Base-by-base conservation (phyloP, 2,888 invertebrate species). In the Alentia gelatinosa region DNA sequence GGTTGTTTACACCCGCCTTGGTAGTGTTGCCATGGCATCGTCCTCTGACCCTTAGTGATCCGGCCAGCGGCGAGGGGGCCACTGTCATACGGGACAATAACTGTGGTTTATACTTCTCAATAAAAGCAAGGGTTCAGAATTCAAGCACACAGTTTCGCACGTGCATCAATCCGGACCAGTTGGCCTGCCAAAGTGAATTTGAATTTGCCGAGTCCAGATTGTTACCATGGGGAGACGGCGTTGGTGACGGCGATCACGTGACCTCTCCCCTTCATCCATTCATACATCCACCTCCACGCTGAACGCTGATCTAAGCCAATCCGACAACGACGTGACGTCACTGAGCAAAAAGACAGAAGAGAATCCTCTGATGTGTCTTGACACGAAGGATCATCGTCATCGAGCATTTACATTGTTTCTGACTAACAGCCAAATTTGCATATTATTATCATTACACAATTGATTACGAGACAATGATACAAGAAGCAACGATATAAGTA, bases 381-480 rank as follows among this genome's bases (percentile, higher is more conserved):
- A 19, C 15, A 1, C 19, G n/a, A 1, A 56, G 19, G 56, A 56
- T 19, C 23, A 56, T 56, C 56, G 19, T 30, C 68, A 68, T 68
- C 68, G 33, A 68, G 68, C 68, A 68, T 68, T 68, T 68, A 68
- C 68, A 68, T 30, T 12, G 68, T 68, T 68, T 68, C 33, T 68
- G 68, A 68, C 56, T 1, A n/a, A 19, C 56, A 56, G 56, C 56
- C 56, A 56, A 56, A 56, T 56, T 56, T 56, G 5, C 19, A 56
- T 3, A n/a, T n/a, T n/a, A n/a, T 19, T n/a, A 9, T 56, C 56
- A 56, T 56, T 19, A 56, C 19, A 56, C 56, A 56, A 47, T 47
- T 47, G 7, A 47, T 19, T 56, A 56, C n/a, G n/a, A 47, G n/a
- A n/a, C n/a, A n/a, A 19, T 19, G 56, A 12, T 56, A 56, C 56